phyloP scores from a whole-genome alignment of 2,888 invertebrate genomes.

The Ptychoptera contaminata region DNA sequence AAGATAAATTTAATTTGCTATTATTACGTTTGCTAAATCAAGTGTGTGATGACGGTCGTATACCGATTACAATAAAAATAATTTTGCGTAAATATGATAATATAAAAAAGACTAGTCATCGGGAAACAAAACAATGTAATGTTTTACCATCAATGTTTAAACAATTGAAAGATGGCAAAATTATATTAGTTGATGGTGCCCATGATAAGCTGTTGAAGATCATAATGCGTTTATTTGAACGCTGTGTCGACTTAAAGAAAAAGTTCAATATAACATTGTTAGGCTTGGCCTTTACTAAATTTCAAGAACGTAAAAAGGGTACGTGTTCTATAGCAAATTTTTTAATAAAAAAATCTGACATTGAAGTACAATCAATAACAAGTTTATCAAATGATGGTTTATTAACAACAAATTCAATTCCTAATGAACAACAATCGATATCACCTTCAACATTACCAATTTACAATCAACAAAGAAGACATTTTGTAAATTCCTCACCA shows the following conservation, averaged over 20 bases:
- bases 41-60: constrained; percentile 61
- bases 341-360: constrained; percentile 47
- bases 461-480: too few species aligned
- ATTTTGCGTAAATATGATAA: constrained; percentile 58
- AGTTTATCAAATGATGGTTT: constrained; percentile 43
- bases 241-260: constrained; percentile 52
- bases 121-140: constrained; percentile 62
- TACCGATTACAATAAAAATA: constrained; percentile 58
- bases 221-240: constrained; percentile 59
- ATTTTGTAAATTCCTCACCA: not conserved
- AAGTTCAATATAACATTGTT: constrained; percentile 66
- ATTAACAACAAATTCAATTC: not conserved
- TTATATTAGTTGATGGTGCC: constrained; percentile 34
- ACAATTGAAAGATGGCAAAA: constrained; percentile 31
- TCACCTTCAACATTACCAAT: not conserved
- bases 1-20: constrained; percentile 51
- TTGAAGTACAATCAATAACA: constrained; percentile 62
- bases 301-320: constrained; percentile 53
- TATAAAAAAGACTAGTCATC: constrained; percentile 47
- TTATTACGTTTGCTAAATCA: constrained; percentile 52
- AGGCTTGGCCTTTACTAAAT: constrained; percentile 70
- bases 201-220: constrained; percentile 49
- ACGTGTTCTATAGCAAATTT: constrained; percentile 59
- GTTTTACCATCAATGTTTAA: constrained; percentile 49
- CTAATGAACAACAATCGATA: constrained; percentile 5